Evolutionary conservation across 2,888 invertebrate species (phyloP), one percentile per base, ranked within the genome.

Genomic region (Drosophila sordidapex): DNA sequence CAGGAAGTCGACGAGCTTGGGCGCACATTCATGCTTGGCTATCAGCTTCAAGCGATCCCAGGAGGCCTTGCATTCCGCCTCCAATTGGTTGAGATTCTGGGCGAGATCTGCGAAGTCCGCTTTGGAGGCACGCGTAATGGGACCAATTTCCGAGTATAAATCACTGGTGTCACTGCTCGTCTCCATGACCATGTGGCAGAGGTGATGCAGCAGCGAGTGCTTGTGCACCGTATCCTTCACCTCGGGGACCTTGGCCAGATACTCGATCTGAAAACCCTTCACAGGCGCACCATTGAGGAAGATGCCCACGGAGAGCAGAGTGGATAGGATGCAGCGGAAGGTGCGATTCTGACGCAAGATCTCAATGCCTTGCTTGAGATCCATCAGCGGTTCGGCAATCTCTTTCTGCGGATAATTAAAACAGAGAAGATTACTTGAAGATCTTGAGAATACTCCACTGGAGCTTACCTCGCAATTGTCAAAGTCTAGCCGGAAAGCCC

Each of bases 171-270:
- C 98, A 1, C 98, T 97, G 93, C 97, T 98, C 93, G 98, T 97
- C 91, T 99, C 99, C 94, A 99, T 97, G 74, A 99, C 98, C 95
- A 99, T 98, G 93, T 98, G 97, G 93, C 99, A 99, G 79, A 99
- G 95, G 93, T 99, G 99, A 93, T 99, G 98, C 72, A 99, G 94
- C 72, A 99, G 94, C 8, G 99, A 98, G 94, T 99, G 99, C 93
- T 99, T 99, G 93, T 99, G 98, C 48, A 99, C 99, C 0, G 99
- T 99, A 93, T 99, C 99, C 94, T 99, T 99, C 51, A 99, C 98
- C 94, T 99, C 98, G 91, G 99, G 98, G 89, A 98, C 98, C 94
- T 99, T 99, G 54, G 98, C 95, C 89, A 99, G 95, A 94, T 99
- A 99, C 91, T 99, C 99, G 82, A 99, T 95, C 92, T 99, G 97